Percentiles rank a stretch among this genome's conserved stretches.
Evolutionary conservation across 2,888 invertebrate species (phyloP).

Genomic region (Argyresthia goedartella): DNA sequence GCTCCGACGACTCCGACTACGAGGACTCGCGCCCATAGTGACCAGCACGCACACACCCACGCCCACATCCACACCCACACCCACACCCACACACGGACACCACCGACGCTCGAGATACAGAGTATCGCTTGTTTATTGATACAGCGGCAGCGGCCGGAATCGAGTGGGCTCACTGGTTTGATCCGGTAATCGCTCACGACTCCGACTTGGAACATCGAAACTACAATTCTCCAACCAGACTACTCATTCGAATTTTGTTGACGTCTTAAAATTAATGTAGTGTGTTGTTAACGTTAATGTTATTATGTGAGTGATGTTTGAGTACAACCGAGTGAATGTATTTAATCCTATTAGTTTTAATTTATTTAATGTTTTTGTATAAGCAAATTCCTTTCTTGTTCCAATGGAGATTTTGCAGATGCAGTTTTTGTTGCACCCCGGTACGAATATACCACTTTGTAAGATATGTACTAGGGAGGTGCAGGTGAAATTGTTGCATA

Average conservation of each 20-base stretch:
- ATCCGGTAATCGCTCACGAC: no score
- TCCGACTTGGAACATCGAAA: slow-evolving; percentile 17
- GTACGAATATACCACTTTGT: slow-evolving; percentile 37
- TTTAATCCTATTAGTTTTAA: slow-evolving; percentile 47
- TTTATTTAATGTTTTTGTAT: slow-evolving; percentile 22
- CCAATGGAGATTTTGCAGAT: slow-evolving; percentile 31
- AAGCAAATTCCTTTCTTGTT: slow-evolving; percentile 40
- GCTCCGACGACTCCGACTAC: slow-evolving; percentile 56
- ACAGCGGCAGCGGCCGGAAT: background rate
- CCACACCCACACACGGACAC: background rate
- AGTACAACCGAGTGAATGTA: slow-evolving; percentile 57
- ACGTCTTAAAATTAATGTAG: slow-evolving; percentile 36
- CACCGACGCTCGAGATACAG: background rate
- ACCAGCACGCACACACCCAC: slow-evolving; percentile 1
- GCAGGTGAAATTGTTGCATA: slow-evolving; percentile 41
- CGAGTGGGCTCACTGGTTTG: background rate
- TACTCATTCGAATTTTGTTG: slow-evolving; percentile 9
- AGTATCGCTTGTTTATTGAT: background rate
- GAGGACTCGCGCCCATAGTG: slow-evolving; percentile 57
- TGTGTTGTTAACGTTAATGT: slow-evolving; percentile 32
- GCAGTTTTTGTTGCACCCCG: slow-evolving; percentile 28
- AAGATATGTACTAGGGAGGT: slow-evolving; percentile 27
- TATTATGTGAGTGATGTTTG: slow-evolving; percentile 35
- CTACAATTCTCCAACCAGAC: no score
- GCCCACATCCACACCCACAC: background rate